Evolutionary conservation across 2,888 invertebrate genomes (phyloP), one percentile per base, ranked within the genome.

Genomic region (Vandiemenella viatica): DNA sequence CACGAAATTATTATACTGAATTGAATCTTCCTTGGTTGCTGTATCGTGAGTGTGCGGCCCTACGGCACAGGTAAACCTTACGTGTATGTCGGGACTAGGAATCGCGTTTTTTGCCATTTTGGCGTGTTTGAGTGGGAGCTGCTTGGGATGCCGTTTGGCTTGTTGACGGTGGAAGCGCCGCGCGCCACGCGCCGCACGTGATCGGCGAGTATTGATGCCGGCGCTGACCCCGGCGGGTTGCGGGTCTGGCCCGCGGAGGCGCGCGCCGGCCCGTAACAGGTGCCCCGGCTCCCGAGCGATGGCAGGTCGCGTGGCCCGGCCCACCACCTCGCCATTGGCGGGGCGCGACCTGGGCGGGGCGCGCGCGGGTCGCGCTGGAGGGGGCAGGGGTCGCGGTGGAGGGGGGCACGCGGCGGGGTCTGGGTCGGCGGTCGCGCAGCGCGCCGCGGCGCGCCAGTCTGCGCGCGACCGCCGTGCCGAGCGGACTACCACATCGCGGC

Each of bases 351-450:
- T 44, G 45, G 41, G 50, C 49, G 49, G 50, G 46, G 48, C 18
- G 21, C 19, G 37, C 42, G 45, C 45, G 46, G 48, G 50, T 46
- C 49, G 43, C 37, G 22, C 47, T 37, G 51, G 50, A 20, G 32
- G 48, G 48, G 26, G 45, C 16, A 37, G 22, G 32, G 47, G 44
- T 23, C 38, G 48, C 10, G 45, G 46, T 22, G 37, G 42, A 22
- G 37, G 45, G 46, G 48, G 22, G 18, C 19, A 20, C 37, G 49
- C 21, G 43, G 37, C 22, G 44, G 50, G 32, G 38, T n/a, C 23
- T 42, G 45, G 22, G 45, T 46, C 48, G 45, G 55, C 45, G 51
- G 51, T 46, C 50, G 52, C 49, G 51, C 52, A 49, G 43, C 51
- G 22, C 45, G 42, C 50, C 21, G 45, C 26, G 19, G 37, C 40